A percentile compares a stretch with the other conserved stretches of the same genome.
Conservation (phyloP, 2,113 vertebrate species). For the Crotalus helleri region DNA sequence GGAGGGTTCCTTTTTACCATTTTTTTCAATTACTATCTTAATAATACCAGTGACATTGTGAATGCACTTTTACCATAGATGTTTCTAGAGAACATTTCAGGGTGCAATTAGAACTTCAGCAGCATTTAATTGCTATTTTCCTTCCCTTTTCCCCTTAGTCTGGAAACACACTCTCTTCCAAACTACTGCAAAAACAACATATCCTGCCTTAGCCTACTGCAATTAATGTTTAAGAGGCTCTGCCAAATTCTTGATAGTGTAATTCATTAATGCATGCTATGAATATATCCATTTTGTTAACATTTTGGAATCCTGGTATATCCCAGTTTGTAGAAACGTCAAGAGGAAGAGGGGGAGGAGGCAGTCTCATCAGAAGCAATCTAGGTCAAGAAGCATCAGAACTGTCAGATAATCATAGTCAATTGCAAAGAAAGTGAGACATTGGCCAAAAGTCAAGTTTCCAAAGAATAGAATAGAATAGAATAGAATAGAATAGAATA, state of each 20-base stretch:
- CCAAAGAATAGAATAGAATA: background rate
- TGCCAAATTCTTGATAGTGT: background rate
- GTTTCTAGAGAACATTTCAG: background rate
- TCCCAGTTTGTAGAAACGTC: background rate
- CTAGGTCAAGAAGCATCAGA: background rate
- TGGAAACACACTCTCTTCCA: background rate
- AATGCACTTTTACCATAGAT: background rate
- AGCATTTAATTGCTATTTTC: background rate
- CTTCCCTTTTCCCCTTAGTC: background rate
- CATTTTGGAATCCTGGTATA: background rate
- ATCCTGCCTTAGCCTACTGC: background rate
- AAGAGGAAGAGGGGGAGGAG: too few relatives aligned
- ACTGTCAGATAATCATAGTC: background rate
- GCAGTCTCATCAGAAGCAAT: background rate
- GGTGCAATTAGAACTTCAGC: background rate
- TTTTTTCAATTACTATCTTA: background rate
- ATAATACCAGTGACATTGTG: background rate
- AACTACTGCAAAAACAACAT: background rate
- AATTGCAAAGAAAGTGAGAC: background rate
- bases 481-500: too few relatives aligned
- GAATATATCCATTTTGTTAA: background rate
- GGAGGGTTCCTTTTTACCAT: background rate
- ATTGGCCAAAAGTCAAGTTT: background rate
- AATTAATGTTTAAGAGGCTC: background rate
- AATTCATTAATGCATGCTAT: background rate